Conservation (phyloP, 2,113 vertebrate genomes). For the Genyomyrus donnyi region DNA sequence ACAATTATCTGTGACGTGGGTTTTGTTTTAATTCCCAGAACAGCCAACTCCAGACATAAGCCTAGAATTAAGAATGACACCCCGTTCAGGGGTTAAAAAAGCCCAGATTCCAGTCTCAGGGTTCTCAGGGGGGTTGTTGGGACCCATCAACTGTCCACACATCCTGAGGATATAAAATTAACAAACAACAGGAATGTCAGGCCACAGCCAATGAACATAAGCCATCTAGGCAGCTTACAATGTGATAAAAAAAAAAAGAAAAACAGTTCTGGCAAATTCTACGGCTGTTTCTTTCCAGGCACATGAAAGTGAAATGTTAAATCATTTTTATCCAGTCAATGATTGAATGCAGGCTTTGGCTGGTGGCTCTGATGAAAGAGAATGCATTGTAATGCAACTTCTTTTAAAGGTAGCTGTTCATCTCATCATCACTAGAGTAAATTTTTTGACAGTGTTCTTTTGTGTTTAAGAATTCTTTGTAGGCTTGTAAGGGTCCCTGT, state of each 20-base stretch:
- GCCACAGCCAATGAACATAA: slow-evolving; percentile 36
- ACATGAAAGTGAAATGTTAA: neutral
- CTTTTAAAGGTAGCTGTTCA: neutral
- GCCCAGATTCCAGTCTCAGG: slow-evolving; percentile 15
- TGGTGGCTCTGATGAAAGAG: slow-evolving; percentile 25
- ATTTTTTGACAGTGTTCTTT: neutral
- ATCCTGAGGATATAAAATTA: slow-evolving; percentile 47
- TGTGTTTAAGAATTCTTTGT: neutral
- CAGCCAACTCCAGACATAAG: slow-evolving; percentile 12
- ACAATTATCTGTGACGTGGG: neutral
- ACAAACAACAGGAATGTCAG: slow-evolving; percentile 36
- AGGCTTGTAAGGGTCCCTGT: neutral
- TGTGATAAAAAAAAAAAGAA: slow-evolving; percentile 20
- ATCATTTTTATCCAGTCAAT: slow-evolving; percentile 5
- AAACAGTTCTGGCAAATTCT: slow-evolving; percentile 11
- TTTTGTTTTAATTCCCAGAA: slow-evolving; percentile 15
- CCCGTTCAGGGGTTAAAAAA: neutral
- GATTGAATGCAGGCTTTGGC: slow-evolving; percentile 12
- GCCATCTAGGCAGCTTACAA: slow-evolving; percentile 17
- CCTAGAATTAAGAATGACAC: slow-evolving; percentile 12
- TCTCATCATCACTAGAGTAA: neutral
- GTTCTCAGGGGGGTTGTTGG: slow-evolving; percentile 56
- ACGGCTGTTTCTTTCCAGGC: neutral
- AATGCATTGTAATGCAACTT: slow-evolving; percentile 6
- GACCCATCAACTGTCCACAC: slow-evolving; percentile 37